A percentile compares a stretch with the other conserved stretches of the same genome.
phyloP scores from a whole-genome alignment of 2,797 vertebrate genomes.

The Sebastiscus albofasciatus region DNA sequence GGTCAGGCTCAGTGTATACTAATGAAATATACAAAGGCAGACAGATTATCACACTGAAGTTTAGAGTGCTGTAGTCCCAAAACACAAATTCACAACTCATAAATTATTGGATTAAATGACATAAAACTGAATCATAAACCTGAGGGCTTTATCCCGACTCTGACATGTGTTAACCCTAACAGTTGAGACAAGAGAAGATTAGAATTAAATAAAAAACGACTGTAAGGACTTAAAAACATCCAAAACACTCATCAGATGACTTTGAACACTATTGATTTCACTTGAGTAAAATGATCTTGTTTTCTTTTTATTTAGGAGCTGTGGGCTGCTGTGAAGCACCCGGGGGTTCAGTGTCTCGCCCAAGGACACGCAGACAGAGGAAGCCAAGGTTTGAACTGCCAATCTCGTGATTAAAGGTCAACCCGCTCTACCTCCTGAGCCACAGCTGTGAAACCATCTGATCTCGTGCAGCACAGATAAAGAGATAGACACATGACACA shows the following conservation, averaged over 20 bases:
- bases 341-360: background rate
- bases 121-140: background rate
- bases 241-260: background rate
- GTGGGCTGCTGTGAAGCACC: background rate
- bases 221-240: background rate
- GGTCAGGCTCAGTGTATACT: background rate
- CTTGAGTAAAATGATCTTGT: background rate
- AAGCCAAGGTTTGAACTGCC: background rate
- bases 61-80: background rate
- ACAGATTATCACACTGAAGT: background rate
- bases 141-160: background rate
- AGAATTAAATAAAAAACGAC: background rate
- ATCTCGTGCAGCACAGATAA: constrained; percentile 18
- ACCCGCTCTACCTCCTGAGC: background rate
- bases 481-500: constrained; percentile 13
- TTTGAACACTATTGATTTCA: background rate
- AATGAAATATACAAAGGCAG: background rate
- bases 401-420: too few species aligned
- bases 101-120: background rate
- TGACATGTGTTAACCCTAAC: background rate
- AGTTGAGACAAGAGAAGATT: background rate
- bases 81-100: too few species aligned
- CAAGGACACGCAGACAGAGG: background rate
- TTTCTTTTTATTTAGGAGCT: background rate
- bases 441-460: background rate